Percentiles rank a stretch among this genome's conserved stretches.
phyloP scores from a whole-genome alignment of 2,797 vertebrate species.

The Clarias platycephalus region DNA sequence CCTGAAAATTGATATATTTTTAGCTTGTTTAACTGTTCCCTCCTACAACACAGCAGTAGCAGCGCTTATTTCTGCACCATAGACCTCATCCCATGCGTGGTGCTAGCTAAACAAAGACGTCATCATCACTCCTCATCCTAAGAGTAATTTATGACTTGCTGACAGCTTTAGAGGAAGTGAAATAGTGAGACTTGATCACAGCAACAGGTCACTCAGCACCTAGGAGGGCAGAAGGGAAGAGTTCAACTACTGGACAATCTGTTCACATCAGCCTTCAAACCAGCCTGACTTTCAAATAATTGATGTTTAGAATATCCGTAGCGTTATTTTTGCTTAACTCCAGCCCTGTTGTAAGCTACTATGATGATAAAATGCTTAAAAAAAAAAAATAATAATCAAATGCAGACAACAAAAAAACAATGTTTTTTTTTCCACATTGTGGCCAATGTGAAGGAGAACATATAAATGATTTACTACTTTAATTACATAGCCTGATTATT shows the following conservation, averaged over 20 bases:
- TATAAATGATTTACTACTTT: neutral
- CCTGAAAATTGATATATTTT: slow-evolving; percentile 9
- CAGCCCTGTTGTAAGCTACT: too few species aligned
- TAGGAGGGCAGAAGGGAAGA: slow-evolving; percentile 50
- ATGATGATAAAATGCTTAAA: neutral
- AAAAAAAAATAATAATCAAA: neutral
- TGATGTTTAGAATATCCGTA: slow-evolving; percentile 19
- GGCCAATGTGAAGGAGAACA: neutral
- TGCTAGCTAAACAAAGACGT: slow-evolving; percentile 70
- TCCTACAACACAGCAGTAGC: slow-evolving; percentile 55
- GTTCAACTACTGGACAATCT: slow-evolving; percentile 53
- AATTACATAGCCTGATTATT: neutral
- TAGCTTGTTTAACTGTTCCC: slow-evolving; percentile 55
- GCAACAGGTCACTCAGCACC: slow-evolving; percentile 71
- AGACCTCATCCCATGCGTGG: slow-evolving; percentile 53
- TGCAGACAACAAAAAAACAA: too few species aligned
- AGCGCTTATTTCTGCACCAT: slow-evolving; percentile 49
- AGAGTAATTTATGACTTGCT: slow-evolving; percentile 76
- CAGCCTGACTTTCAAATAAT: slow-evolving; percentile 7
- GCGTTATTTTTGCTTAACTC: slow-evolving; percentile 19
- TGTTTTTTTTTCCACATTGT: too few species aligned
- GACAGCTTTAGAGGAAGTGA: slow-evolving; percentile 76
- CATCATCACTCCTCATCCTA: slow-evolving; percentile 63
- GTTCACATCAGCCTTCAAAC: slow-evolving; percentile 26
- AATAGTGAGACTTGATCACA: slow-evolving; percentile 70